These are phyloP conservation scores for Iguana delicatissima DNA, from an alignment of 2,797 vertebrate genomes.

Conservation along the genomic window DNA sequence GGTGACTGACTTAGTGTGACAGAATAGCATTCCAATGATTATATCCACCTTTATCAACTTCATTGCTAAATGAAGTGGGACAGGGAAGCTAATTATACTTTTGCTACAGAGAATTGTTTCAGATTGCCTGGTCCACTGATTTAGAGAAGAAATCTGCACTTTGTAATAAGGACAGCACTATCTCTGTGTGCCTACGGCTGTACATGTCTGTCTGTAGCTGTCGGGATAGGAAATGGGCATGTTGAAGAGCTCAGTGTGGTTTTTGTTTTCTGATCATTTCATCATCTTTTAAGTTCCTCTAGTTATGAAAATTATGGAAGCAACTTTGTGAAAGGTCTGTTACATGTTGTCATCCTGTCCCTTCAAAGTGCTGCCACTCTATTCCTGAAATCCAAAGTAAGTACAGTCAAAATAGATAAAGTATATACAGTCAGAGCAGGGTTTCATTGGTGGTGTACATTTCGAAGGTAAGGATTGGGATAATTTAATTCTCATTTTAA, in stretches of 20 bases:
- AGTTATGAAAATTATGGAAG: not conserved
- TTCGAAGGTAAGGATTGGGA: not conserved
- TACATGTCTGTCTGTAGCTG: too few relatives aligned
- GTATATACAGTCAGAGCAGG: not conserved
- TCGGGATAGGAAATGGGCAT: not conserved
- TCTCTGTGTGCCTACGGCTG: not conserved
- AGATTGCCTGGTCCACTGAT: slow-evolving; percentile 37
- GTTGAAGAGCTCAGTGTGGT: not conserved
- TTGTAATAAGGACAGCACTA: not conserved
- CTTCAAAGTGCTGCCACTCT: not conserved
- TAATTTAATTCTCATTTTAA: not conserved
- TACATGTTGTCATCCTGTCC: not conserved
- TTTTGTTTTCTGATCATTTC: not conserved
- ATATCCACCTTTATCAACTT: slow-evolving; percentile 47
- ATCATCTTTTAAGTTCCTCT: not conserved
- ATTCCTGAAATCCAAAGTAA: not conserved
- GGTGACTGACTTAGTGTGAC: slow-evolving; percentile 43
- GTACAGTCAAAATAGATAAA: not conserved
- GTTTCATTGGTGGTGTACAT: not conserved
- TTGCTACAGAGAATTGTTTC: slow-evolving; percentile 18
- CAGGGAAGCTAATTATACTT: slow-evolving; percentile 61
- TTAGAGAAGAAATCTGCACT: slow-evolving; percentile 37
- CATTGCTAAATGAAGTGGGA: slow-evolving; percentile 55
- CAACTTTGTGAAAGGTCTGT: not conserved
- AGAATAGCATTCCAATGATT: slow-evolving; percentile 50